A percentile compares a stretch with the other conserved stretches of the same genome.
These are phyloP conservation scores for Euleptes europaea DNA, from an alignment of 2,113 vertebrate species.

Conservation along the genomic window DNA sequence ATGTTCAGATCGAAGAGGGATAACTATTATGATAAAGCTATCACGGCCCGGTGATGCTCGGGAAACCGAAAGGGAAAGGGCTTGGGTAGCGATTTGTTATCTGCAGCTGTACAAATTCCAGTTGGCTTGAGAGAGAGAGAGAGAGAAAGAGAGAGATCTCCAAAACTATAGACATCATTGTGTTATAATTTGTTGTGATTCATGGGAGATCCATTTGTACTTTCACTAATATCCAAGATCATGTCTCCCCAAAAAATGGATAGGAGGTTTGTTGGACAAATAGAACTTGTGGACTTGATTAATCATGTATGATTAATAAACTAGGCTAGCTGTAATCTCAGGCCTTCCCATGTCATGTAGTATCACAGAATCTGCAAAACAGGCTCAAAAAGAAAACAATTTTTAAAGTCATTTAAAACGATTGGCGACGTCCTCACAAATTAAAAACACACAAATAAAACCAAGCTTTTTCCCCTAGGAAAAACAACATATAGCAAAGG, in stretches of 20 bases:
- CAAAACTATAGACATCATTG: background rate
- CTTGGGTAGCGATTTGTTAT: background rate
- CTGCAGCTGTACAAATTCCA: background rate
- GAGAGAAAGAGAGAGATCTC: background rate
- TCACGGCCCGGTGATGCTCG: constrained; percentile 14
- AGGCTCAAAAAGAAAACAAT: background rate
- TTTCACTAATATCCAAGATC: constrained; percentile 1
- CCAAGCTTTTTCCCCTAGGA: background rate
- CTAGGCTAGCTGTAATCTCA: background rate
- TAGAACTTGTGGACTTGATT: background rate
- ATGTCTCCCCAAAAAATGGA: background rate
- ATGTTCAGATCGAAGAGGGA: background rate
- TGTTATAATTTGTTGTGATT: constrained; percentile 20
- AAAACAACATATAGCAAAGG: background rate
- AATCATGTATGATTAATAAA: background rate
- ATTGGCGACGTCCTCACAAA: background rate
- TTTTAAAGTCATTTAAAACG: background rate
- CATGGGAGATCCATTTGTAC: background rate
- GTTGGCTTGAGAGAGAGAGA: constrained; percentile 2
- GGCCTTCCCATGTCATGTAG: background rate
- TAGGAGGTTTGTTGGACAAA: background rate
- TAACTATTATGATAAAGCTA: background rate
- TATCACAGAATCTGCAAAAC: background rate
- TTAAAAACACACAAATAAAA: background rate
- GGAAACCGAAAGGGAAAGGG: background rate